Base-by-base conservation (phyloP, 2,888 invertebrate species). In the Plagodis dolabraria region DNA sequence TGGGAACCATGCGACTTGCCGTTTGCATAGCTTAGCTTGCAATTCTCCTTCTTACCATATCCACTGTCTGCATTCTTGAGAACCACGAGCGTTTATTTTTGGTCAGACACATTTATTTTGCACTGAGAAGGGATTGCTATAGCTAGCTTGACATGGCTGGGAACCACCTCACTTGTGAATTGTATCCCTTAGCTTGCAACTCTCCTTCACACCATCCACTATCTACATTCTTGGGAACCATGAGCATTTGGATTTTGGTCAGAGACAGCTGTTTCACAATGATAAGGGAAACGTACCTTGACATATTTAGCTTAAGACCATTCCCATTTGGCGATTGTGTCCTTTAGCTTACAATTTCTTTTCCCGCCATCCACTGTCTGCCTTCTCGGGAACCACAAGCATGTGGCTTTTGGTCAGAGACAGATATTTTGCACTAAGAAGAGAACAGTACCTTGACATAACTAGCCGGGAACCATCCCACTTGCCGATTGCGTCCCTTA, bases 141-240 rank as follows among this genome's bases (percentile, higher is more conserved):
- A 8, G 36, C 35, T 36, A 44, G 22, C 8, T 44, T 44, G 12
- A 44, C 44, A 8, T 47, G 34, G 34, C 47, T 34, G 8, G 6
- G 90, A 99, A 99, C 99, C 99, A 99, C 4, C 99, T 99, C 43
- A 98, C 95, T 87, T 98, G 98, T 40, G 97, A 92, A 82, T 97
- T 97, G 74, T 97, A 95, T 0, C 99, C 98, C 78, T 96, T 96
- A 2, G 95, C 98, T 92, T 99, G 98, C 46, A 99, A 89, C 87
- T 99, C 99, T 0, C 99, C 99, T 92, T 99, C 99, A 99, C 99
- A 99, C 99, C 99, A 99, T 22, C 99, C 99, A 49, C 97, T 97
- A 72, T 97, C 96, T 0, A 98, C 98, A 83, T 99, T 99, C 92
- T 99, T 99, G 22, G 98, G 94, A n/a, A 99, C 97, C 94, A 98